These are phyloP conservation scores for Lobophora halterata DNA, from an alignment of 2,888 invertebrate species.

Conservation along the genomic window DNA sequence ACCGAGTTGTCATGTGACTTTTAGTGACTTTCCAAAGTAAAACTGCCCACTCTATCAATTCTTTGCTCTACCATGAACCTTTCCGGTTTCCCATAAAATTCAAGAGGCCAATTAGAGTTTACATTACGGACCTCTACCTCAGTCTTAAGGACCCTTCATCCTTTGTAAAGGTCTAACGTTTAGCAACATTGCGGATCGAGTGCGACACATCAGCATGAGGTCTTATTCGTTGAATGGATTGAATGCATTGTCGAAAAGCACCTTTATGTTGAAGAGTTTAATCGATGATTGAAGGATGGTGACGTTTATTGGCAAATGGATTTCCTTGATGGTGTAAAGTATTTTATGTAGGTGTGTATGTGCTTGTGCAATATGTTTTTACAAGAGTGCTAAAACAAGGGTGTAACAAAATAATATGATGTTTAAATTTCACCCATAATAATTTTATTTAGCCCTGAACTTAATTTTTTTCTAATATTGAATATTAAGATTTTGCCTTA, in stretches of 20 bases:
- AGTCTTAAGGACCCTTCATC: slow-evolving; percentile 46
- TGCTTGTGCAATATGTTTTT: no score
- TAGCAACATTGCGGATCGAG: slow-evolving; percentile 52
- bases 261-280: slow-evolving; percentile 13
- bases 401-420: no score
- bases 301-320: slow-evolving; percentile 4
- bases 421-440: no score
- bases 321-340: slow-evolving; percentile 1
- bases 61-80: slow-evolving; percentile 46
- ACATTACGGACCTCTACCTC: slow-evolving; percentile 54
- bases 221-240: no score
- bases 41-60: slow-evolving; percentile 29
- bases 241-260: slow-evolving; percentile 11
- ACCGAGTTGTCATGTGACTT: no score
- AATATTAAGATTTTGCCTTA: no score
- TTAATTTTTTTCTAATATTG: no score
- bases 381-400: no score
- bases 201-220: slow-evolving; percentile 18
- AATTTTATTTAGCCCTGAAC: no score
- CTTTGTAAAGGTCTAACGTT: slow-evolving; percentile 49
- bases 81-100: slow-evolving; percentile 68
- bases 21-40: no score
- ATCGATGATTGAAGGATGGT: slow-evolving; percentile 7
- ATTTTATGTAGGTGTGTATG: no score
- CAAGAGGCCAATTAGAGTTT: slow-evolving; percentile 74